Conservation (phyloP, 2,888 invertebrate genomes). For the Acleris holmiana region DNA sequence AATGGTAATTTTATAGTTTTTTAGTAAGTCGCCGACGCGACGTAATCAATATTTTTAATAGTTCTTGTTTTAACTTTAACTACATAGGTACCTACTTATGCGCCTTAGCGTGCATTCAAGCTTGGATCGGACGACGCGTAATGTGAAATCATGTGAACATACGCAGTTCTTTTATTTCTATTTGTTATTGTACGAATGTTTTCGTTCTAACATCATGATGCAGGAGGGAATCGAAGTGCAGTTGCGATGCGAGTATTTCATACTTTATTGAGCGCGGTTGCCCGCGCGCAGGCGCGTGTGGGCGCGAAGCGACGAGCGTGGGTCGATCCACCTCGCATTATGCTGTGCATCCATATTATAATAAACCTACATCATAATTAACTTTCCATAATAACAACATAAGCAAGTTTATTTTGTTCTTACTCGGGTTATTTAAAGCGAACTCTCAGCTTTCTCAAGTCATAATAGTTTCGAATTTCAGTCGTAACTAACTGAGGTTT, state of each 20-base stretch:
- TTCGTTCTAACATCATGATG: slow-evolving; percentile 9
- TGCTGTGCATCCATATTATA: slow-evolving; percentile 37
- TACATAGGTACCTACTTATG: no score
- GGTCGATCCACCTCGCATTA: slow-evolving; percentile 44
- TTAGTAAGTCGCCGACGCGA: background rate
- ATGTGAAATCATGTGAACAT: slow-evolving; percentile 17
- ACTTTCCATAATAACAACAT: slow-evolving; percentile 43
- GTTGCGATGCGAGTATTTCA: slow-evolving; percentile 43
- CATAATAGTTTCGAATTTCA: slow-evolving; percentile 35
- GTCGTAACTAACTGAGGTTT: slow-evolving; percentile 30
- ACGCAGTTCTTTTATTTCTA: slow-evolving; percentile 9
- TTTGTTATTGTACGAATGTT: slow-evolving; percentile 10
- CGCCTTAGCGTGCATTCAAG: background rate
- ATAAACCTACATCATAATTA: slow-evolving; percentile 39
- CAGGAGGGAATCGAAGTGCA: slow-evolving; percentile 29
- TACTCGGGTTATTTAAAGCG: slow-evolving; percentile 24
- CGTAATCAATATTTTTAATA: no score
- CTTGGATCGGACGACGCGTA: slow-evolving; percentile 8
- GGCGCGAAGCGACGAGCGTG: slow-evolving; percentile 42
- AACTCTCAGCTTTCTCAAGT: slow-evolving; percentile 33
- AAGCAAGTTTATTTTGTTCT: slow-evolving; percentile 30
- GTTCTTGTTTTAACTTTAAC: no score
- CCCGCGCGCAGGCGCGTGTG: slow-evolving; percentile 34
- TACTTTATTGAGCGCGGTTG: slow-evolving; percentile 33
- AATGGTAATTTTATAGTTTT: background rate